A percentile compares a stretch with the other conserved stretches of the same genome.
Conservation (phyloP, 1,140 invertebrate species). For the Drosophila serrata region DNA sequence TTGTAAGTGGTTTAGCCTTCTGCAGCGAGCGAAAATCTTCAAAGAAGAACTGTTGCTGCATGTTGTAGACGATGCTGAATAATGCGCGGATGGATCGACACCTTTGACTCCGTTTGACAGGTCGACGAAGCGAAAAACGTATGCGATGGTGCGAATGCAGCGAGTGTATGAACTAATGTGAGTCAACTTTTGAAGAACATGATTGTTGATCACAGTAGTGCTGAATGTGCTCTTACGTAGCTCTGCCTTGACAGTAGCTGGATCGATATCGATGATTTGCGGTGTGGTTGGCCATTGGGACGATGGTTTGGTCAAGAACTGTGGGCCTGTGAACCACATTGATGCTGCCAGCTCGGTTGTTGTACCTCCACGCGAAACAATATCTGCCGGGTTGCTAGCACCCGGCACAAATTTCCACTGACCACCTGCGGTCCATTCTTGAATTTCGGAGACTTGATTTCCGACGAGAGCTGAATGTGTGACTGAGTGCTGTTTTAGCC, state of each 20-base stretch:
- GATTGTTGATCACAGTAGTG: neutral
- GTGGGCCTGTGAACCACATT: constrained; percentile 9
- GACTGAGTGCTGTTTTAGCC: constrained; percentile 14
- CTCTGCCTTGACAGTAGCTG: neutral
- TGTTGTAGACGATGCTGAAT: no score
- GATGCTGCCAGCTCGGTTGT: neutral
- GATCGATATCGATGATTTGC: neutral
- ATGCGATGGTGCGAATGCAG: neutral
- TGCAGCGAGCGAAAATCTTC: no score
- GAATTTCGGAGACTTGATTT: constrained; percentile 9
- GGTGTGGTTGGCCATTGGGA: neutral
- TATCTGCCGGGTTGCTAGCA: constrained; percentile 6
- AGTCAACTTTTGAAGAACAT: neutral
- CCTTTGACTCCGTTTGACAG: no score
- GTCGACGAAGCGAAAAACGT: no score
- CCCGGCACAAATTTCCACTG: constrained; percentile 1
- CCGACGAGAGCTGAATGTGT: constrained; percentile 13
- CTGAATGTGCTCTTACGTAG: neutral
- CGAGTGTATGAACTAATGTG: neutral
- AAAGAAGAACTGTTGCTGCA: no score
- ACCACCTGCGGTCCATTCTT: neutral
- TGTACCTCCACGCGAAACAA: constrained; percentile 6
- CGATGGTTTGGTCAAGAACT: neutral
- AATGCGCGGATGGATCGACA: no score
- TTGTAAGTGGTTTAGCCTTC: no score